phyloP scores from a whole-genome alignment of 2,113 vertebrate genomes.

The Thamnophis sirtalis region DNA sequence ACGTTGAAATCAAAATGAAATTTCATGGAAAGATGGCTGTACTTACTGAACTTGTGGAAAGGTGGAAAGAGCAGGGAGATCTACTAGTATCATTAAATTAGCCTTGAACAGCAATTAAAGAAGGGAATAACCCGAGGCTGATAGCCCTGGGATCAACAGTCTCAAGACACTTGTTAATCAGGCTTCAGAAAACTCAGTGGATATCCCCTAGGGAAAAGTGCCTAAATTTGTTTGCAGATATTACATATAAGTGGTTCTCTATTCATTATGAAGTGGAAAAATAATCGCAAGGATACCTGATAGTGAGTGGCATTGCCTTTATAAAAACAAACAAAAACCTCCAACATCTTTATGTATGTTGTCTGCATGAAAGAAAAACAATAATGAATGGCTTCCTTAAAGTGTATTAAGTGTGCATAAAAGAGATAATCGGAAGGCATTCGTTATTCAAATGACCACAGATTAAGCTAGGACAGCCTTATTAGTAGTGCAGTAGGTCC shows the following conservation, averaged over 20 bases:
- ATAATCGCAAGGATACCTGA: conserved; percentile 42
- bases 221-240: conserved; percentile 61
- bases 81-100: conserved; percentile 45
- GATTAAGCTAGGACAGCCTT: conserved; percentile 27
- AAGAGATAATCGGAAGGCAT: conserved; percentile 24
- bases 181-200: conserved; percentile 53
- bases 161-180: conserved; percentile 63
- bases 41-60: conserved; percentile 13
- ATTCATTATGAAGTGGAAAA: conserved; percentile 50
- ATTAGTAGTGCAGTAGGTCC: conserved; percentile 5
- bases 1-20: not conserved
- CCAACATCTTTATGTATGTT: not conserved
- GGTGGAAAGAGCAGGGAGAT: conserved; percentile 1
- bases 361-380: conserved; percentile 29
- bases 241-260: conserved; percentile 56
- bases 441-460: conserved; percentile 36
- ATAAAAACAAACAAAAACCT: conserved; percentile 26
- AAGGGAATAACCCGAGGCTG: conserved; percentile 44
- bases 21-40: not conserved
- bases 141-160: conserved; percentile 49
- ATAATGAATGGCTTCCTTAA: conserved; percentile 29
- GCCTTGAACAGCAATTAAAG: conserved; percentile 52
- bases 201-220: conserved; percentile 52
- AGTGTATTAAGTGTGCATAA: conserved; percentile 31
- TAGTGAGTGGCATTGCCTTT: conserved; percentile 17